A percentile compares a stretch with the other conserved stretches of the same genome.
Evolutionary conservation across 2,113 vertebrate species (phyloP).

Genomic region (Rhabdomys dilectus): DNA sequence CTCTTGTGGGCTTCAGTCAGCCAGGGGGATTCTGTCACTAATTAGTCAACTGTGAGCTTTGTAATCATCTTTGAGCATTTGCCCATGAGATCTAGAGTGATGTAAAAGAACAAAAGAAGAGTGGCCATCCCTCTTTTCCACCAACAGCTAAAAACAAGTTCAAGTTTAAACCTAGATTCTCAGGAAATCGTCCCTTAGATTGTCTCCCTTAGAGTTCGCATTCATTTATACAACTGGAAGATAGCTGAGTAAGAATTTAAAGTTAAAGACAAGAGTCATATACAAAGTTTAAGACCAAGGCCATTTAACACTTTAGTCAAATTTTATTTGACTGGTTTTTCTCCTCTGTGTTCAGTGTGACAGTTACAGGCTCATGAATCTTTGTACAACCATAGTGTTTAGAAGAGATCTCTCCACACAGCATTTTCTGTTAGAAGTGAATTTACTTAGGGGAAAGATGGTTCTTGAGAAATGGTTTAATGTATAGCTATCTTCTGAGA

Average conservation of each 20-base stretch:
- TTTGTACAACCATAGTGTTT: background rate
- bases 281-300: background rate
- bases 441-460: background rate
- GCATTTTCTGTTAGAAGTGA: background rate
- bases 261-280: background rate
- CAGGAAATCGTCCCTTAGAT: background rate
- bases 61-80: background rate
- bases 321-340: background rate
- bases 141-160: background rate
- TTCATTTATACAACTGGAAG: background rate
- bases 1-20: background rate
- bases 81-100: background rate
- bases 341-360: background rate
- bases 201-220: fast-evolving
- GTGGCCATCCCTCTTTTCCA: background rate
- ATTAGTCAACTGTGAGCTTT: background rate
- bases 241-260: background rate
- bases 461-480: background rate
- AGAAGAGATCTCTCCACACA: background rate
- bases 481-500: background rate
- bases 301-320: background rate
- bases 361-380: background rate
- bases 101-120: background rate
- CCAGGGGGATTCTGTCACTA: background rate
- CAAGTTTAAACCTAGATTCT: background rate